These are phyloP conservation scores for Malurus elegans DNA, from an alignment of 2,113 vertebrate species.

Conservation along the genomic window DNA sequence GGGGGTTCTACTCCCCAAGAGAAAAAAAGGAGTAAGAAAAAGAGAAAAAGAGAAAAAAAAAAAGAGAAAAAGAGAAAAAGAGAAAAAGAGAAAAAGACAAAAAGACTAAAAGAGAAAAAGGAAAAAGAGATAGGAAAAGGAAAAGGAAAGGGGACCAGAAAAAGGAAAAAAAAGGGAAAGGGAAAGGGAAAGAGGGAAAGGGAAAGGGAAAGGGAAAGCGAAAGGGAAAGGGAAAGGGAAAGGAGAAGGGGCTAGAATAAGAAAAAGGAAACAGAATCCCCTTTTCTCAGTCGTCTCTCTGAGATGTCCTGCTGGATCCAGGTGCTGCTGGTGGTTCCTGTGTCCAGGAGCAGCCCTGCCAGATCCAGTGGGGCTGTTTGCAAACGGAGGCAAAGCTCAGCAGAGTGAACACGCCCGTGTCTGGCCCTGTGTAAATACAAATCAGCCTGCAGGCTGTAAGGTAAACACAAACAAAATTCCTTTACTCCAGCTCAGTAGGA, in stretches of 20 bases:
- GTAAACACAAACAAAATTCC: constrained; percentile 8
- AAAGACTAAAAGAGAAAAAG: too few species aligned
- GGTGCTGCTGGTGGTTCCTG: neutral
- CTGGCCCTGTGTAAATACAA: constrained; percentile 20
- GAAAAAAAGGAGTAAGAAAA: too few species aligned
- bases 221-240: neutral
- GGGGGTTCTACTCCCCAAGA: fast-evolving
- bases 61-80: too few species aligned
- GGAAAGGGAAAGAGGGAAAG: too few species aligned
- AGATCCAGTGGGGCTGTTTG: neutral
- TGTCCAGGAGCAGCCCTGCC: neutral
- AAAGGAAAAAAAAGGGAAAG: neutral
- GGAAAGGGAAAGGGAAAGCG: neutral
- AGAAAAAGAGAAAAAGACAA: too few species aligned
- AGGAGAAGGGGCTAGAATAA: too few species aligned
- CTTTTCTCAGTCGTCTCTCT: neutral
- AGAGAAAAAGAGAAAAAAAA: too few species aligned
- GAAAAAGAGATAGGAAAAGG: too few species aligned
- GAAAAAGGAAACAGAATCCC: neutral
- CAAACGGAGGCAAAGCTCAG: neutral
- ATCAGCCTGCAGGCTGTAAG: neutral
- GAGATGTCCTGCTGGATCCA: neutral
- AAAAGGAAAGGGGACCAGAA: neutral
- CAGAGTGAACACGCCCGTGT: neutral
- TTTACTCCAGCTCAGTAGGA: neutral